These are phyloP conservation scores for Drosophila bifasciata DNA, from an alignment of 1,140 invertebrate genomes.

Conservation along the genomic window DNA sequence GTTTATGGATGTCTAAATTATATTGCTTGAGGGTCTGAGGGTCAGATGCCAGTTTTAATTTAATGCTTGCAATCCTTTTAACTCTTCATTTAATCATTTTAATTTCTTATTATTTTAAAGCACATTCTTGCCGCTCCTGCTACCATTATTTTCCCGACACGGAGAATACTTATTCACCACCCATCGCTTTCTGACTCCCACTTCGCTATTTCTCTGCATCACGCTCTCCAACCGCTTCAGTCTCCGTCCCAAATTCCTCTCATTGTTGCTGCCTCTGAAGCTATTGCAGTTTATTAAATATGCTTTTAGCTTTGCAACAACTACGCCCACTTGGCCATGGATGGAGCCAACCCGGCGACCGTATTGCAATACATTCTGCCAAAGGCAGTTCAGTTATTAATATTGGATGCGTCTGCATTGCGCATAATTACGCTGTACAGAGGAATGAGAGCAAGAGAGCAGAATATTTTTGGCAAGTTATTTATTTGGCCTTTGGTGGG, in stretches of 20 bases:
- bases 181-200: slow-evolving; percentile 18
- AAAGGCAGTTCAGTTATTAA: slow-evolving; percentile 63
- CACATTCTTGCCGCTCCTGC: slow-evolving; percentile 37
- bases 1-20: no score
- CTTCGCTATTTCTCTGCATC: neutral
- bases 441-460: slow-evolving; percentile 15
- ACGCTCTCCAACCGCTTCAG: slow-evolving; percentile 6
- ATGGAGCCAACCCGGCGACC: slow-evolving; percentile 24
- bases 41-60: slow-evolving; percentile 8
- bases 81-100: slow-evolving; percentile 44
- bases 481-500: slow-evolving; percentile 55
- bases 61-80: slow-evolving; percentile 6
- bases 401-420: slow-evolving; percentile 61
- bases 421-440: slow-evolving; percentile 43
- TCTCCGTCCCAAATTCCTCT: slow-evolving; percentile 31
- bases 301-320: slow-evolving; percentile 53
- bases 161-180: slow-evolving; percentile 58
- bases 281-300: slow-evolving; percentile 55
- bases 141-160: slow-evolving; percentile 43
- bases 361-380: slow-evolving; percentile 47
- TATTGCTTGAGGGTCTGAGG: slow-evolving; percentile 3
- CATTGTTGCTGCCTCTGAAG: slow-evolving; percentile 30
- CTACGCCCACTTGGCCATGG: slow-evolving; percentile 35
- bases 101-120: slow-evolving; percentile 58
- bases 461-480: slow-evolving; percentile 50